These are phyloP conservation scores for Heliconius hortense DNA, from an alignment of 2,888 invertebrate genomes.

Conservation along the genomic window DNA sequence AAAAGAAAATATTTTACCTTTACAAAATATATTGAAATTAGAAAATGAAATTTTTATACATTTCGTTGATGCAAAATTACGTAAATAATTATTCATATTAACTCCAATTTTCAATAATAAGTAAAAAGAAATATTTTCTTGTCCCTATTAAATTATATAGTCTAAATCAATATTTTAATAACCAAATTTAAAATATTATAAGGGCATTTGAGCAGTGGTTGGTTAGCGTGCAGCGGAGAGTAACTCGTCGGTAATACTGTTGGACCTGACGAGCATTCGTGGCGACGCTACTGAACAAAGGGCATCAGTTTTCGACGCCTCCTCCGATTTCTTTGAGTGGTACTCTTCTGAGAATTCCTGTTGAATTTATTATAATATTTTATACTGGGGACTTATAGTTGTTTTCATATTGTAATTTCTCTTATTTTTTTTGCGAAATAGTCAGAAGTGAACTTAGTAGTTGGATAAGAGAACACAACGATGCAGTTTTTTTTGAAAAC, in stretches of 20 bases:
- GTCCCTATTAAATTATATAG: background rate
- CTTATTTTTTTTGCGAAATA: background rate
- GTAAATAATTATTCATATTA: background rate
- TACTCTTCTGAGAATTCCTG: conserved; percentile 91
- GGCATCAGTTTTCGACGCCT: conserved; percentile 82
- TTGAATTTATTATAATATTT: background rate
- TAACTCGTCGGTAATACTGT: conserved; percentile 93
- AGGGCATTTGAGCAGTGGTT: background rate
- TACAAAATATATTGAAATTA: too few species aligned
- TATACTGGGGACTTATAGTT: background rate
- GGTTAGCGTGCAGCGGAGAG: conserved; percentile 66
- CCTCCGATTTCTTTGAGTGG: conserved; percentile 85
- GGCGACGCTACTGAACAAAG: conserved; percentile 80
- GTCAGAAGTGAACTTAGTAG: too few species aligned
- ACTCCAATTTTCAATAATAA: background rate
- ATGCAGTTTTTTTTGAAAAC: too few species aligned
- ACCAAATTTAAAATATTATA: too few species aligned
- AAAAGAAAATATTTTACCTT: too few species aligned
- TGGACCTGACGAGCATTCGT: conserved; percentile 86
- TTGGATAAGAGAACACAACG: too few species aligned
- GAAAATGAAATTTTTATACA: too few species aligned
- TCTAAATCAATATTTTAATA: background rate
- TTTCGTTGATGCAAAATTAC: too few species aligned
- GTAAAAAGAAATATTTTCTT: too few species aligned
- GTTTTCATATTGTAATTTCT: background rate